Base-by-base conservation (phyloP, 2,113 vertebrate species). In the Collichthys lucidus region DNA sequence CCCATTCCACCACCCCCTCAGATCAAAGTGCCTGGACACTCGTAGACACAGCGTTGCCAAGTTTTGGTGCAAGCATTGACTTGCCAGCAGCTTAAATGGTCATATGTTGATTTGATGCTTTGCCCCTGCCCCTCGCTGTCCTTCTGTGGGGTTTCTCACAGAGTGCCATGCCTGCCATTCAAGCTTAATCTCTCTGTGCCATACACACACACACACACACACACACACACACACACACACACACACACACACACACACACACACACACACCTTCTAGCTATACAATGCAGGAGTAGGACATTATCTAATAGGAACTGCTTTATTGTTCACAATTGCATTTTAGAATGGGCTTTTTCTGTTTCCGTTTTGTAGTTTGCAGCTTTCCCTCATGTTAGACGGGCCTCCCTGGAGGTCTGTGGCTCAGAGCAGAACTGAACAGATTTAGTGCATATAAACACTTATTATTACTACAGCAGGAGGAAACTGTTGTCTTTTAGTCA, bases 401-500 rank as follows among this genome's bases (percentile, higher is more conserved):
- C 77, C 73, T 86, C 72, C 63, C 63, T 56, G 31, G 71, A 86
- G 72, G 68, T 74, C 65, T 69, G 68, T 69, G 77, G 71, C 60
- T 77, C 60, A 47, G 60, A 63, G 14, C 44, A 79, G 69, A 71
- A 52, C 60, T 69, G 35, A 40, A 40, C 35, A 40, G 35, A 80
- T 82, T 81, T 64, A 65, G 62, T 77, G 63, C 65, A 69, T 66
- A 70, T 72, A 64, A 85, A 81, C 80, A 55, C 77, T 75, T 87
- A 29, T 59, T 77, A 86, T 85, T 75, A 79, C 55, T 59, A 66
- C 78, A 52, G 56, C 66, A 82, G 66, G 44, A 50, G 75, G 52
- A 73, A 73, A 56, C 52, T 56, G 63, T 74, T 81, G 65, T 84
- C 65, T 88, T 84, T 91, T 72, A 80, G 65, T 89, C 78, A 68